Evolutionary conservation across 2,888 invertebrate species (phyloP), one percentile per base, ranked within the genome.

Genomic region (Trachelus tabidus): DNA sequence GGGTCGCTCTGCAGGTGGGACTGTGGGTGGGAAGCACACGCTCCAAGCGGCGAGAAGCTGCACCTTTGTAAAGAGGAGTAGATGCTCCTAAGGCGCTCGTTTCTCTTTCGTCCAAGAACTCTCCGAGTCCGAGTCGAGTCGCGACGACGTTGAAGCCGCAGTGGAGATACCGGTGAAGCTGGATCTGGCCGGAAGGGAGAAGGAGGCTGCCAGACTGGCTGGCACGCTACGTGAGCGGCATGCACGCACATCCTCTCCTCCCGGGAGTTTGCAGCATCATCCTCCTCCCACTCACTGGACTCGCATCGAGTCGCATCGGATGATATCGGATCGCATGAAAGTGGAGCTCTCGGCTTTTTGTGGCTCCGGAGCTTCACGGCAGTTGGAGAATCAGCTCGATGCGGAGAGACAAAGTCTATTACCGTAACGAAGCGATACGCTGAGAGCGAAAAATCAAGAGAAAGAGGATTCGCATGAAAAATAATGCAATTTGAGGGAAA

Each of bases 161-260:
- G 31, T 69, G 74, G 73, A 76, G 75, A 79, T 76, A 73, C 77
- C 34, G 79, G 79, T 71, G 80, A 73, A 80, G n/a, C 74, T 80
- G 80, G 82, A 80, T 78, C 80, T 73, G 77, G 81, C 79, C 79
- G 81, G 81, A 77, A 69, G 40, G 33, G 69, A 69, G 69, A 33
- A 69, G 79, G 75, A 69, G 69, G 84, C 86, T 85, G 86, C 81
- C 80, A 75, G 79, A 68, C 81, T 79, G 78, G 76, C 80, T 81
- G 77, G 87, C 90, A 90, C 88, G 88, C 89, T 90, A 90, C 90
- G 90, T 90, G 90, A 89, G 88, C 88, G 82, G 90, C 89, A 90
- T 90, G 87, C 89, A 89, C 90, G 89, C 89, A 89, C 89, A 87
- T 89, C 85, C 83, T 76, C 76, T 78, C 69, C 79, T 23, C 69